Evolutionary conservation across 2,888 invertebrate genomes (phyloP).

Genomic region (Archips xylosteana): DNA sequence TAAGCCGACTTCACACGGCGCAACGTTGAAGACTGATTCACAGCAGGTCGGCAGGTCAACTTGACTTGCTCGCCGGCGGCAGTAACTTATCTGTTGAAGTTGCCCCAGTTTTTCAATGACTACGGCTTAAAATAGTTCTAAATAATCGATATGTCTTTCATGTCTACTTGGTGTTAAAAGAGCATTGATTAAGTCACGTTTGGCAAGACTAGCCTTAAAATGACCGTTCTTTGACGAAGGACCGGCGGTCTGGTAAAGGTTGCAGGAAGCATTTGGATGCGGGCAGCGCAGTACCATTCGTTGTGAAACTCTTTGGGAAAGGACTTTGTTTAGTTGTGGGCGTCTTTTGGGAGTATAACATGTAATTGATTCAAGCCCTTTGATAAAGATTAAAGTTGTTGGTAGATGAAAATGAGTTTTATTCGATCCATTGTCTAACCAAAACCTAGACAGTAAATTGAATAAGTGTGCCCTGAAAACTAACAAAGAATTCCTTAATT

Average conservation of each 20-base stretch:
- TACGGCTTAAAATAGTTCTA: background rate
- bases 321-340: no score
- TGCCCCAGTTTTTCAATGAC: background rate
- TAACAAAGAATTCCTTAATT: background rate
- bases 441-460: background rate
- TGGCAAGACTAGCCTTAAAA: background rate
- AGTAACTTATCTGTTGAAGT: background rate
- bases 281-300: no score
- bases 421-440: background rate
- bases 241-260: no score
- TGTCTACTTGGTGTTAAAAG: background rate
- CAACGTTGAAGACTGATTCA: background rate
- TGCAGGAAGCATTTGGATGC: no score
- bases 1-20: slow-evolving; percentile 25
- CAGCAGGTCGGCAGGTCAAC: background rate
- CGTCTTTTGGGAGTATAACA: no score
- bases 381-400: no score
- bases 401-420: background rate
- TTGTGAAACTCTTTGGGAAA: no score
- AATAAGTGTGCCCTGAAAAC: background rate
- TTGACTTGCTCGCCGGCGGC: background rate
- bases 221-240: no score
- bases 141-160: background rate
- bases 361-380: no score
- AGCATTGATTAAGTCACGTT: background rate